Percentiles rank a stretch among this genome's conserved stretches.
Conservation (phyloP, 2,797 vertebrate species). For the Enteromius unitaeniatus region DNA sequence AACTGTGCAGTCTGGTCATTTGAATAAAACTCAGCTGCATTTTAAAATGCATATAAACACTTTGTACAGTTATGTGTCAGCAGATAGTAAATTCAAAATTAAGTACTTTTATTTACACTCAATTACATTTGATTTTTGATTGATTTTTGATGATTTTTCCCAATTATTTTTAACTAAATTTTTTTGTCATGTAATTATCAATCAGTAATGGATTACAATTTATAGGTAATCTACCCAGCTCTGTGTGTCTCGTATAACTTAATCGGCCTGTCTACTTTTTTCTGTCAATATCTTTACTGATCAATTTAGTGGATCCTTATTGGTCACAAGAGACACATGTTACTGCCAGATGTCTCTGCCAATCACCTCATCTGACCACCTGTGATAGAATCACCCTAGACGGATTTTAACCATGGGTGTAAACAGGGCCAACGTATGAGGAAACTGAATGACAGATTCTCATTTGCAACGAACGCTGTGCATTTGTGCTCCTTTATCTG, state of each 20-base stretch:
- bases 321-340: background rate
- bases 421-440: background rate
- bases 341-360: background rate
- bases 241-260: background rate
- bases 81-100: background rate
- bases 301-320: background rate
- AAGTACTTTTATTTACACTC: background rate
- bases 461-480: background rate
- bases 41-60: background rate
- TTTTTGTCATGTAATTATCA: too few relatives aligned
- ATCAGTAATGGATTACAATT: too few relatives aligned
- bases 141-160: too few relatives aligned
- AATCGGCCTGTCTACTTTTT: background rate
- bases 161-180: too few relatives aligned
- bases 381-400: background rate
- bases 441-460: constrained; percentile 27
- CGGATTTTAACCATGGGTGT: background rate
- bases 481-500: constrained; percentile 38
- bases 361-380: background rate
- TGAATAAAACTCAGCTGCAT: background rate
- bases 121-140: too few relatives aligned
- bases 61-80: background rate
- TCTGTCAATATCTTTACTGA: background rate
- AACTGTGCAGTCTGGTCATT: background rate
- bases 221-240: background rate